Conservation (phyloP, 2,113 vertebrate species). For the Corynorhinus townsendii region DNA sequence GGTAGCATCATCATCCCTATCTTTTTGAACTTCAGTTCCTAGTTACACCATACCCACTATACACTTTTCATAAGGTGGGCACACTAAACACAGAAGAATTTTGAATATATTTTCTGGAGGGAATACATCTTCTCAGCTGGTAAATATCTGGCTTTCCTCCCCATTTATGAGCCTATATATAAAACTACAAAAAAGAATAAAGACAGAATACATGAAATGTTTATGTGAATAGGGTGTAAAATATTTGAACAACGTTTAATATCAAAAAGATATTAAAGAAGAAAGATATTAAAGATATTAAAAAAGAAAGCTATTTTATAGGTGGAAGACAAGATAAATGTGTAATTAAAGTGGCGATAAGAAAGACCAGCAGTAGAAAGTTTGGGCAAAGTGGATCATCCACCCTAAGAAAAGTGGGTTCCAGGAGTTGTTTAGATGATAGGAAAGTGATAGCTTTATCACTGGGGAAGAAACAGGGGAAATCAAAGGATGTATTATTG, state of each 20-base stretch:
- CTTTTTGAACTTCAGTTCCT: neutral
- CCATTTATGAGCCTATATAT: neutral
- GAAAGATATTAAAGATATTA: too few species aligned
- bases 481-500: neutral
- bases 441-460: neutral
- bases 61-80: neutral
- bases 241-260: neutral
- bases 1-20: neutral
- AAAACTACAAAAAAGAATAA: neutral
- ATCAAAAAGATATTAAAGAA: too few species aligned
- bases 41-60: neutral
- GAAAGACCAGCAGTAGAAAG: neutral
- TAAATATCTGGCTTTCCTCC: neutral
- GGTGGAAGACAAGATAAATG: neutral
- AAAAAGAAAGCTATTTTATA: constrained; percentile 29
- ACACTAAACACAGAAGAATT: neutral
- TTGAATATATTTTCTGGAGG: neutral
- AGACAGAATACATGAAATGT: neutral
- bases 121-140: neutral
- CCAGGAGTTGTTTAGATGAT: neutral
- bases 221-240: neutral
- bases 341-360: neutral
- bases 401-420: neutral
- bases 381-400: neutral
- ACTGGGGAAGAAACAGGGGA: neutral